Evolutionary conservation across 2,888 invertebrate genomes (phyloP).

Genomic region (Bhutanitis thaidina): DNA sequence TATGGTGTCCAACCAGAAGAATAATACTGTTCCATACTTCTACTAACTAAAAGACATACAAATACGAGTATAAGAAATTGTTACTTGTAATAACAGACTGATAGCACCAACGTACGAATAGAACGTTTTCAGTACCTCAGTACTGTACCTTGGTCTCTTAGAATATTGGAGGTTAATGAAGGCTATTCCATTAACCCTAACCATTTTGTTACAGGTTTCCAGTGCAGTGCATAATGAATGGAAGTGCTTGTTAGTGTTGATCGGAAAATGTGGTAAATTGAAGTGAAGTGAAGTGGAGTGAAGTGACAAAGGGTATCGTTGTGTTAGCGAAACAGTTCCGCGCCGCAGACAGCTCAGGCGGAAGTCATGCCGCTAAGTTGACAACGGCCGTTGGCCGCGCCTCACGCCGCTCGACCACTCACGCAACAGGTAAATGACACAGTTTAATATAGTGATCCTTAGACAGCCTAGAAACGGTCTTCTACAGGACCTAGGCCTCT

Average conservation of each 20-base stretch:
- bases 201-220: conserved; percentile 52
- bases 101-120: too few relatives aligned
- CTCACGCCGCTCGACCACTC: conserved; percentile 66
- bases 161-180: too few relatives aligned
- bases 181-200: neutral
- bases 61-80: too few relatives aligned
- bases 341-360: conserved; percentile 38
- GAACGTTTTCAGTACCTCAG: too few relatives aligned
- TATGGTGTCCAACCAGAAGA: too few relatives aligned
- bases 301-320: conserved; percentile 24
- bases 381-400: conserved; percentile 70
- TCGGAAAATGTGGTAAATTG: conserved; percentile 34
- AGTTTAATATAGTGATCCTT: too few relatives aligned
- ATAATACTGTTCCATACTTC: too few relatives aligned
- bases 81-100: too few relatives aligned
- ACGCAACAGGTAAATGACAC: conserved; percentile 49
- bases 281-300: conserved; percentile 36
- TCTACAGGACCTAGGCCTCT: too few relatives aligned
- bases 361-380: conserved; percentile 68
- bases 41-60: too few relatives aligned
- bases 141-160: too few relatives aligned
- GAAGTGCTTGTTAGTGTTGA: conserved; percentile 34
- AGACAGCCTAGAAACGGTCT: too few relatives aligned
- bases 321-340: conserved; percentile 27
- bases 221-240: conserved; percentile 51